These are phyloP conservation scores for Stegana nigrithorax DNA, from an alignment of 2,888 invertebrate species.

Conservation along the genomic window DNA sequence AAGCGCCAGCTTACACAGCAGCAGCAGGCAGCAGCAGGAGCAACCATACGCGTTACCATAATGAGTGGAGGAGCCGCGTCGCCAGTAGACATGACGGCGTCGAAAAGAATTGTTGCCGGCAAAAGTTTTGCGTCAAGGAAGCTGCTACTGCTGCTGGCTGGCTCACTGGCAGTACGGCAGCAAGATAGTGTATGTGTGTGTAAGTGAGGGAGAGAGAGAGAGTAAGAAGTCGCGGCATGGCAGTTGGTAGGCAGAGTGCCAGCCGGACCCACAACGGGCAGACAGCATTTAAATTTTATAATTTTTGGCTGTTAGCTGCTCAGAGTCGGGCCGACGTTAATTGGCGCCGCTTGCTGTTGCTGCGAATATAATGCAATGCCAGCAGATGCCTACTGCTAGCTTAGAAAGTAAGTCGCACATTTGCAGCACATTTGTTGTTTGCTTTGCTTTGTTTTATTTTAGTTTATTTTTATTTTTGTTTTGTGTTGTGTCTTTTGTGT, in stretches of 20 bases:
- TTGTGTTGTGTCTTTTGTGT: no score
- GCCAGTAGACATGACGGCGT: constrained; percentile 9
- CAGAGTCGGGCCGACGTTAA: background rate
- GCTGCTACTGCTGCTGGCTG: background rate
- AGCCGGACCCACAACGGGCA: background rate
- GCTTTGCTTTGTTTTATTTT: background rate
- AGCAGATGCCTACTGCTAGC: no score
- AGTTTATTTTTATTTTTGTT: no score
- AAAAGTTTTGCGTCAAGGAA: constrained; percentile 15
- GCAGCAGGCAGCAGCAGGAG: constrained; percentile 3
- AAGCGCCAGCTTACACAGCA: background rate
- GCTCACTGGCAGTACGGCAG: no score
- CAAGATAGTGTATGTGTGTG: no score
- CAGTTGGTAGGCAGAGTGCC: background rate
- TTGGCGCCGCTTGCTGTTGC: background rate
- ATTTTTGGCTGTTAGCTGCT: background rate
- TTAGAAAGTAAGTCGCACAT: no score
- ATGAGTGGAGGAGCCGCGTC: no score
- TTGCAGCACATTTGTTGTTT: background rate
- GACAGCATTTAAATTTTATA: constrained; percentile 11
- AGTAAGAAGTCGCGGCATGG: no score
- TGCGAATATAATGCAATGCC: background rate
- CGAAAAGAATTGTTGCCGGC: constrained; percentile 12
- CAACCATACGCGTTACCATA: background rate
- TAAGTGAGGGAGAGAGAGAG: no score